Evolutionary conservation across 2,888 invertebrate species (phyloP).

Genomic region (Nomada hirtipes): DNA sequence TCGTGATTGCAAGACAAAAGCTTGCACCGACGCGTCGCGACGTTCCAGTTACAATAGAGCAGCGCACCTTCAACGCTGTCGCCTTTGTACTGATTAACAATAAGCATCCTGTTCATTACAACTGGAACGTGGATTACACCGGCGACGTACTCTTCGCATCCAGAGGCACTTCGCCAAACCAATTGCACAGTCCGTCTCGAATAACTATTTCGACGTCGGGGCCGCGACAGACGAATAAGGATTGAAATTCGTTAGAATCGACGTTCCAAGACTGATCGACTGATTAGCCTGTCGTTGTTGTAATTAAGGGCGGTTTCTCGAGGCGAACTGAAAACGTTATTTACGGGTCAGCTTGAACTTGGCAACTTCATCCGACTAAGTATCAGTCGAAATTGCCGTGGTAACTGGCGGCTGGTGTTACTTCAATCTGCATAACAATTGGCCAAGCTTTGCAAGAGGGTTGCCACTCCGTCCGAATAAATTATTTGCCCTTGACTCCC

Average conservation of each 20-base stretch:
- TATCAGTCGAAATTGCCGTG: conserved; percentile 62
- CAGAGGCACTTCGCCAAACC: neutral
- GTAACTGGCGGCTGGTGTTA: conserved; percentile 67
- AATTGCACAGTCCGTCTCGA: neutral
- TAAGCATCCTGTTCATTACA: conserved; percentile 40
- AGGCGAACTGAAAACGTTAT: conserved; percentile 49
- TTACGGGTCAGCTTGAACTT: conserved; percentile 59
- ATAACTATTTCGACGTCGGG: neutral
- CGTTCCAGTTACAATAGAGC: conserved; percentile 9
- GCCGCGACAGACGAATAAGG: no score
- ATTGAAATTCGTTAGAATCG: neutral
- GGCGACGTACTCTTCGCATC: no score
- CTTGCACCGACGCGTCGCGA: no score
- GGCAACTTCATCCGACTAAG: conserved; percentile 60
- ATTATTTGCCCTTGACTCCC: conserved; percentile 64
- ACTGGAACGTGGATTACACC: conserved; percentile 1
- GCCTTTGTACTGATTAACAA: conserved; percentile 51
- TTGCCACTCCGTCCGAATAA: conserved; percentile 49
- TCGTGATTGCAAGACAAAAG: conserved; percentile 19
- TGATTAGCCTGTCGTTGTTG: conserved; percentile 9
- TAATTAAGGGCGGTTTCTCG: conserved; percentile 21
- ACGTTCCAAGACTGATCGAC: conserved; percentile 2
- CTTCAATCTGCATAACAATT: conserved; percentile 77
- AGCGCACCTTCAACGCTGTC: conserved; percentile 2
- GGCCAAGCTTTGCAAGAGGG: conserved; percentile 36